phyloP scores from a whole-genome alignment of 1,140 invertebrate species.

The Lasioglossum baleicum region DNA sequence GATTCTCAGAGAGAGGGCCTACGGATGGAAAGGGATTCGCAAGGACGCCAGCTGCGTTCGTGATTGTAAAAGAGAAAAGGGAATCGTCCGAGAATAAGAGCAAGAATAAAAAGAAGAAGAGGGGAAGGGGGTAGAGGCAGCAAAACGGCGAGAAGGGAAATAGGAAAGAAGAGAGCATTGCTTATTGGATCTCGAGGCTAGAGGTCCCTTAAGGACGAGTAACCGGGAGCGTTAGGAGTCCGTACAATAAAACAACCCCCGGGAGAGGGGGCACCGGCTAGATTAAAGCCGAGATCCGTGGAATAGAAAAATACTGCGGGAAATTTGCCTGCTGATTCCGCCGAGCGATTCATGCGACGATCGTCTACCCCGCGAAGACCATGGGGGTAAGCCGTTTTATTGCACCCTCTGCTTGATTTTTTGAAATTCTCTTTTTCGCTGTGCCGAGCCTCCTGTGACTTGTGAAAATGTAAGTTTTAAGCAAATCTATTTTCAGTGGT shows the following conservation, averaged over 20 bases:
- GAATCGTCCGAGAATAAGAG: no score
- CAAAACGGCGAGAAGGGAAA: background rate
- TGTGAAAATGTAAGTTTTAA: no score
- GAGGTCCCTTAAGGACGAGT: slow-evolving; percentile 31
- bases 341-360: slow-evolving; percentile 10
- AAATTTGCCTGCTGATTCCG: slow-evolving; percentile 14
- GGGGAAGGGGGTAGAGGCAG: background rate
- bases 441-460: no score
- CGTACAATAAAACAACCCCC: slow-evolving; percentile 14
- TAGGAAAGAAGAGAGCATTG: slow-evolving; percentile 15
- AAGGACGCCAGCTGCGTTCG: no score
- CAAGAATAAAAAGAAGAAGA: background rate
- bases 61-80: background rate
- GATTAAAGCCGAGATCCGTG: slow-evolving; percentile 24
- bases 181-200: slow-evolving; percentile 42
- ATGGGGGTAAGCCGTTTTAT: no score
- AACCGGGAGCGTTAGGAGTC: slow-evolving; percentile 20
- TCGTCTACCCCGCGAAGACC: background rate
- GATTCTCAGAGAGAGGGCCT: no score
- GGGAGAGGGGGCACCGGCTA: background rate
- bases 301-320: slow-evolving; percentile 18
- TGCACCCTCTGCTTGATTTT: no score
- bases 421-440: no score
- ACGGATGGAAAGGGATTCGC: background rate
- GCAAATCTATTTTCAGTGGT: no score